Evolutionary conservation across 2,113 vertebrate species (phyloP), one percentile per base, ranked within the genome.

Genomic region (Eptesicus fuscus): DNA sequence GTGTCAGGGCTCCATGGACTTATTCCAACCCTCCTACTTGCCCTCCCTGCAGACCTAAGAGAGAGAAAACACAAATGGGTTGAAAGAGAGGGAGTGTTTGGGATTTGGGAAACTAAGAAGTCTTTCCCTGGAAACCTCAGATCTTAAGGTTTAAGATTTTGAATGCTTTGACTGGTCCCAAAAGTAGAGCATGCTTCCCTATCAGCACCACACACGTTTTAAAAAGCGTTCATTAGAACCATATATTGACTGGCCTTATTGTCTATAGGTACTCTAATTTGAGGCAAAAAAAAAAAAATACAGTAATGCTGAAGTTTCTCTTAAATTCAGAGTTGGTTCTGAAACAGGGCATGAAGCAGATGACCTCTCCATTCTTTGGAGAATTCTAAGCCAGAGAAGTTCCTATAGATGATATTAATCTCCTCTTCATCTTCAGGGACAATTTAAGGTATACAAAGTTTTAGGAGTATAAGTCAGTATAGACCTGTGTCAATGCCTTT

Each of bases 291-390:
- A 20, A 7, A 22, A 59, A 59, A 25, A n/a, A 59, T 28, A 44
- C 1, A 76, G 12, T 61, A 90, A 85, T 47, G 25, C 35, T 84
- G 32, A 85, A 71, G 4, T 37, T 71, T 22, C 59, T 32, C 16
- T 94, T 32, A 78, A 91, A 77, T 71, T 91, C 47, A 85, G 40
- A 78, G 37, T 67, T 88, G 20, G 18, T 70, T 95, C 49, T 74
- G 61, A 73, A 89, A 61, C 44, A 84, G 42, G 10, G 12, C 1
- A 2, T 87, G 47, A 88, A 73, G 16, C 25, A 86, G 11, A 28
- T 63, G 23, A 53, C 2, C 20, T 40, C 28, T 35, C 12, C 59
- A 40, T 77, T 85, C 65, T 69, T 86, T 73, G 40, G 8, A 93
- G 40, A 61, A 67, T 35, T 82, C 23, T 82, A 70, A 94, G 37